phyloP scores from a whole-genome alignment of 2,888 invertebrate genomes.

The Junonia oenone region DNA sequence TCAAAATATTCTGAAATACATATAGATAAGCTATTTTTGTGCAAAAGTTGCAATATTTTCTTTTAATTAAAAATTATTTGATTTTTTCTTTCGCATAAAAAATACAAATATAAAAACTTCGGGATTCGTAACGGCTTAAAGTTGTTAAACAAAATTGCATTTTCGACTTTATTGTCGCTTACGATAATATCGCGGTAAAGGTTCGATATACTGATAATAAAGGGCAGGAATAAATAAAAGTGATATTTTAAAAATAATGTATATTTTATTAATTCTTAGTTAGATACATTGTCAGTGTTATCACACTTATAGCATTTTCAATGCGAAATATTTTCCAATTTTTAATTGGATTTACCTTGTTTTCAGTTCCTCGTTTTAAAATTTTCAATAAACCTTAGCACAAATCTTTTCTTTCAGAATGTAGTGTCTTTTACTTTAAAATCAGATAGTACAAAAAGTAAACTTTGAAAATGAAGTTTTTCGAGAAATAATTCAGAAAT shows the following conservation, averaged over 20 bases:
- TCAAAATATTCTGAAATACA: too few relatives aligned
- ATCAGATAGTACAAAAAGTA: background rate
- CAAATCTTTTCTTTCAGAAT: background rate
- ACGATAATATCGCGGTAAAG: too few relatives aligned
- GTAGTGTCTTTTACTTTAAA: background rate
- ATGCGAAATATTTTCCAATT: slow-evolving; percentile 21
- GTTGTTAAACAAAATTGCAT: too few relatives aligned
- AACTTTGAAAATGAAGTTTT: background rate
- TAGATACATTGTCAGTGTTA: slow-evolving; percentile 6
- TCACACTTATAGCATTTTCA: slow-evolving; percentile 18
- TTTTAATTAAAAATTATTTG: too few relatives aligned
- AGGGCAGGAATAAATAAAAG: background rate
- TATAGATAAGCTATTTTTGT: too few relatives aligned
- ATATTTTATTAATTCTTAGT: slow-evolving; percentile 18
- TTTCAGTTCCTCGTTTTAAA: background rate
- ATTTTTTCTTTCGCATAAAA: too few relatives aligned
- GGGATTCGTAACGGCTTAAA: too few relatives aligned
- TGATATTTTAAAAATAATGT: slow-evolving; percentile 6
- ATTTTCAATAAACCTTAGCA: background rate
- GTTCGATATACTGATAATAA: too few relatives aligned
- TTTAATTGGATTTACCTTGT: slow-evolving; percentile 13
- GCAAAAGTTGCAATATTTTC: too few relatives aligned
- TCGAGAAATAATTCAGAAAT: background rate
- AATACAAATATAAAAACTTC: too few relatives aligned
- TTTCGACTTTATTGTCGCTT: too few relatives aligned